Percentiles rank a stretch among this genome's conserved stretches.
Evolutionary conservation across 2,888 invertebrate genomes (phyloP).

Genomic region (Heliconius sara): DNA sequence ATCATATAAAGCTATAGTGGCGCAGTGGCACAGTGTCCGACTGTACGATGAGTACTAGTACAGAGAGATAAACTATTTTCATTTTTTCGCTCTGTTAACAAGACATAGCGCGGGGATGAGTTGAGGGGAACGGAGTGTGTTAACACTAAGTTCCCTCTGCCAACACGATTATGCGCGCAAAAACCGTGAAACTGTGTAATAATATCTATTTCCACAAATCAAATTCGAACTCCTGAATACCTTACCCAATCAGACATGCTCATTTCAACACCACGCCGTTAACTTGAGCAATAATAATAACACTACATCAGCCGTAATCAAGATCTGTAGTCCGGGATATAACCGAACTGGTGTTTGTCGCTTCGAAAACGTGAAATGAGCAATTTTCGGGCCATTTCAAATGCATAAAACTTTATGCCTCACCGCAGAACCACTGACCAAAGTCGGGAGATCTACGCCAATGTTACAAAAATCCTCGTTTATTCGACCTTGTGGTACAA

Average conservation of each 20-base stretch:
- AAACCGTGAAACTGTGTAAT: neutral
- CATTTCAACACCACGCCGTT: neutral
- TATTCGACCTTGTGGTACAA: neutral
- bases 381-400: conserved; percentile 76
- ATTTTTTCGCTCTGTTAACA: too few relatives aligned
- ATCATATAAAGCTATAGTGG: neutral
- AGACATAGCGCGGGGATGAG: too few relatives aligned
- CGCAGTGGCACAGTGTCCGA: neutral
- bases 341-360: conserved; percentile 59
- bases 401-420: conserved; percentile 78
- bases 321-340: conserved; percentile 48
- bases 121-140: too few relatives aligned
- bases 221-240: neutral
- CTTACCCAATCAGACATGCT: neutral
- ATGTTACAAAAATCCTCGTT: neutral
- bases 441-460: conserved; percentile 51
- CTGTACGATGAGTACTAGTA: too few relatives aligned
- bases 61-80: too few relatives aligned
- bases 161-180: too few relatives aligned
- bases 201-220: neutral
- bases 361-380: conserved; percentile 70
- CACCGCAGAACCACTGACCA: conserved; percentile 62
- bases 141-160: too few relatives aligned
- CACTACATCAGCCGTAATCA: conserved; percentile 50
- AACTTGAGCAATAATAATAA: conserved; percentile 36